phyloP scores from a whole-genome alignment of 1,140 invertebrate species.

The Penaeus indicus region DNA sequence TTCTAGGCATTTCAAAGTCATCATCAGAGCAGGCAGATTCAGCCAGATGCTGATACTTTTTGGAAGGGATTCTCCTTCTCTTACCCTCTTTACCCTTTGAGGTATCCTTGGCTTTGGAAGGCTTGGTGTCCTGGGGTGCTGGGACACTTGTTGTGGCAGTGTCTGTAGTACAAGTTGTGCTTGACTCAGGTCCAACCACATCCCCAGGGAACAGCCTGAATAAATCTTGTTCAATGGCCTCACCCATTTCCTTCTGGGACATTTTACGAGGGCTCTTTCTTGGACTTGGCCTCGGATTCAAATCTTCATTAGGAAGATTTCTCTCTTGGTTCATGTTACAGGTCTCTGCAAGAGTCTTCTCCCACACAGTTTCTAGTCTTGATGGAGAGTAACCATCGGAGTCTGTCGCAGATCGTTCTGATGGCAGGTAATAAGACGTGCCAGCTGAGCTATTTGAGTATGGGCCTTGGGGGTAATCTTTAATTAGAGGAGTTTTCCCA shows the following conservation, averaged over 20 bases:
- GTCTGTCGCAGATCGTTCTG: constrained; percentile 50
- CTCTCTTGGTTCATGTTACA: background rate
- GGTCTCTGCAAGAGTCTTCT: constrained; percentile 24
- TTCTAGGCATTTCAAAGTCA: constrained; percentile 19
- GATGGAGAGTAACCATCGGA: constrained; percentile 39
- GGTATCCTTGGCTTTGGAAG: background rate
- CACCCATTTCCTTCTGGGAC: constrained; percentile 43
- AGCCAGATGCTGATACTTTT: constrained; percentile 46
- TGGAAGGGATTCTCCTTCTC: constrained; percentile 44
- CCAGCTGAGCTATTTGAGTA: constrained; percentile 51
- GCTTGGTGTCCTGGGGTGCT: background rate
- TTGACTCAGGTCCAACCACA: background rate
- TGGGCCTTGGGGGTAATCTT: constrained; percentile 54
- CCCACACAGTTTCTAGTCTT: constrained; percentile 35
- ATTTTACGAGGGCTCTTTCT: constrained; percentile 27
- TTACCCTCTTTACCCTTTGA: constrained; percentile 44
- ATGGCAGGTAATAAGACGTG: constrained; percentile 52
- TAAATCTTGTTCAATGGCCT: constrained; percentile 53
- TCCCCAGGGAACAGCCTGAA: constrained; percentile 29
- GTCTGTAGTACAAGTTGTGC: background rate
- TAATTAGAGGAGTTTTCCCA: constrained; percentile 30
- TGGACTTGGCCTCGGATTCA: background rate
- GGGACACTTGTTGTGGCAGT: background rate
- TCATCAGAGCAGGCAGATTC: constrained; percentile 43
- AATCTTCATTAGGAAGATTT: background rate